Conservation (phyloP, 37 sponge, comb jelly and placozoan genomes). For the Beroe ovata region DNA sequence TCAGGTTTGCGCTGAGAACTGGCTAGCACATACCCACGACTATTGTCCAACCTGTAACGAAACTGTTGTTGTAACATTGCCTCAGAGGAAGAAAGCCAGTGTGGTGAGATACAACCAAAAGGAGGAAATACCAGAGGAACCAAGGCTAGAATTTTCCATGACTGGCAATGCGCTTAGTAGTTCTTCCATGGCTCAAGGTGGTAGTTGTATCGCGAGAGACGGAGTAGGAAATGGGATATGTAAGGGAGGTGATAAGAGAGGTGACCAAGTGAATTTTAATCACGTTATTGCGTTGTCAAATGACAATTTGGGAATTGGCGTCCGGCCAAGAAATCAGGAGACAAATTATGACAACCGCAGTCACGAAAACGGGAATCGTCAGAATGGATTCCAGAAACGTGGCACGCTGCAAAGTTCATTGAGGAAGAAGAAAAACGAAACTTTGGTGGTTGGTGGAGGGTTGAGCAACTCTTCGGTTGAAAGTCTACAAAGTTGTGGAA, state of each 20-base stretch:
- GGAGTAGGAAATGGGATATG: background rate
- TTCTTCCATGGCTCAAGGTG: background rate
- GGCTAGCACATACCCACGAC: slow-evolving; percentile 62
- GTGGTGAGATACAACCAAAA: slow-evolving; percentile 1
- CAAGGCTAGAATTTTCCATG: slow-evolving; percentile 31
- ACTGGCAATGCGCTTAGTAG: background rate
- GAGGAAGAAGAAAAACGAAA: slow-evolving; percentile 1
- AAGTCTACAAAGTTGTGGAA: background rate
- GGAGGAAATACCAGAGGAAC: slow-evolving; percentile 25
- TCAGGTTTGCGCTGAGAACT: slow-evolving; percentile 61
- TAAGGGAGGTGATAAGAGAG: too few relatives aligned
- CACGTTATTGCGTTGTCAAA: too few relatives aligned
- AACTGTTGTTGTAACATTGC: slow-evolving; percentile 37
- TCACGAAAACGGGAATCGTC: background rate
- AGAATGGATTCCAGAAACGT: background rate
- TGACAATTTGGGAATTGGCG: background rate
- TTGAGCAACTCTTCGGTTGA: background rate
- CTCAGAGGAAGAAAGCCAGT: background rate
- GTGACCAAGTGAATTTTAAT: background rate
- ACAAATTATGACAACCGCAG: background rate
- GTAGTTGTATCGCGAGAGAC: background rate
- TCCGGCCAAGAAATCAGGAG: background rate
- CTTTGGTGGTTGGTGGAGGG: background rate
- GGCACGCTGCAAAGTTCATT: background rate
- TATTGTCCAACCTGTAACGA: slow-evolving; percentile 62